Evolutionary conservation across 2,797 vertebrate species (phyloP), one percentile per base, ranked within the genome.

Genomic region (Sebastes matsubarae): DNA sequence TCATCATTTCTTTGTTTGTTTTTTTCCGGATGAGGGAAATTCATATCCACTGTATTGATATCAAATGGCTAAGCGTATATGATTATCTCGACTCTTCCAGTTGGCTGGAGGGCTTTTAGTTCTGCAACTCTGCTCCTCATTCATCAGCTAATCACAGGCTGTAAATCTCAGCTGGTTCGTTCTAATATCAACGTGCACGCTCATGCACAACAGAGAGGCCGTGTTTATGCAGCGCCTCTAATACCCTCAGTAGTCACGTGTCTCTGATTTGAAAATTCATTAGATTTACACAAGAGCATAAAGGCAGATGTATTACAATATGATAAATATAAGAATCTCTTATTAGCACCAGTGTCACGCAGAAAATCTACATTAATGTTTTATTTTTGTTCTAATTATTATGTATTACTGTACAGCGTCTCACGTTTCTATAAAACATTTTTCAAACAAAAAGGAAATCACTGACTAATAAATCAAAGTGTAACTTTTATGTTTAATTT

Each of bases 61-160:
- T 90, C 85, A 92, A 90, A 90, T 54, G 70, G 89, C 82, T 66
- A 67, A 84, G 88, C 79, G 64, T 86, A 72, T 87, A 83, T 73
- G 88, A 94, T 94, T 90, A 92, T 92, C 83, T 85, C 52, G 82
- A 88, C 81, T 94, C 86, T 86, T 87, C 83, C 84, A 88, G 88
- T 86, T 87, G 79, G 90, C 90, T 89, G 77, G 87, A 86, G 87
- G 91, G 89, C 71, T 88, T 91, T 89, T 90, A 85, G 91, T 79
- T 92, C 78, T 85, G 87, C 88, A 8, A 59, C 79, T 77, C 29
- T 60, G 85, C 87, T 87, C 59, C 69, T 66, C 83, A 88, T 92
- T 93, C 90, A 92, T 94, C 91, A 93, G 86, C 85, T 91, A 88
- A 92, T 92, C 90, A 87, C 84, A 54, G 81, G 80, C 79, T 85